Conservation (phyloP, 2,888 invertebrate genomes). For the Drosophila ezoana region DNA sequence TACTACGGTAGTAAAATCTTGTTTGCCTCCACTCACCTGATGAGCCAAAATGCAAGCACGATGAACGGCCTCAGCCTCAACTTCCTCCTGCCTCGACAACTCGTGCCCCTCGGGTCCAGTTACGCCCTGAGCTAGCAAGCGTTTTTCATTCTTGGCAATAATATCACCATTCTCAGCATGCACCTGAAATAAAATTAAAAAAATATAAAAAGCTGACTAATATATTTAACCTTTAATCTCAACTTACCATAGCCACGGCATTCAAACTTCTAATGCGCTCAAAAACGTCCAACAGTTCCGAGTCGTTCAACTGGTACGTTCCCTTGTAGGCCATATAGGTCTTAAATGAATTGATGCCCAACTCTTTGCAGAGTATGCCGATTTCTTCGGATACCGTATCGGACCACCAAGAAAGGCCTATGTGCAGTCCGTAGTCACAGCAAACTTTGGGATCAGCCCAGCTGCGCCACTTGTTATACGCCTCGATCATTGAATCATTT, state of each 20-base stretch:
- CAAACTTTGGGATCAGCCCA: slow-evolving; percentile 98
- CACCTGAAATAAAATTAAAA: slow-evolving; percentile 86
- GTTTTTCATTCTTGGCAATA: slow-evolving; percentile 95
- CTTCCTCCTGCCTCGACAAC: slow-evolving; percentile 97
- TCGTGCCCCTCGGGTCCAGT: slow-evolving; percentile 98
- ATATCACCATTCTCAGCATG: slow-evolving; percentile 99
- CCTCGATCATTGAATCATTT: slow-evolving; percentile 94
- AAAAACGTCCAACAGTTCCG: slow-evolving; percentile 94
- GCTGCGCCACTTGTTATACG: slow-evolving; percentile 95
- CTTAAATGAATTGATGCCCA: slow-evolving; percentile 98
- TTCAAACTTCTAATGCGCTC: slow-evolving; percentile 93
- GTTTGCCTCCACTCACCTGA: slow-evolving; percentile 88
- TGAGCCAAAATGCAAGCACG: slow-evolving; percentile 97
- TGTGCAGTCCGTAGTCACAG: slow-evolving; percentile 98
- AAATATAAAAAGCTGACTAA: no score
- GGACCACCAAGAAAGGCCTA: slow-evolving; percentile 96
- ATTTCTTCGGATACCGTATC: slow-evolving; percentile 93
- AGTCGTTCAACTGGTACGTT: slow-evolving; percentile 94
- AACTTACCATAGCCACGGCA: slow-evolving; percentile 90
- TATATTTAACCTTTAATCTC: no score
- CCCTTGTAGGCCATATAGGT: slow-evolving; percentile 99
- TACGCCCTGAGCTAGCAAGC: slow-evolving; percentile 93
- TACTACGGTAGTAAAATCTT: no score
- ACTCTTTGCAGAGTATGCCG: slow-evolving; percentile 92
- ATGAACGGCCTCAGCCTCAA: slow-evolving; percentile 98